Conservation (phyloP, 2,888 invertebrate species). For the Choreutis nemorana region DNA sequence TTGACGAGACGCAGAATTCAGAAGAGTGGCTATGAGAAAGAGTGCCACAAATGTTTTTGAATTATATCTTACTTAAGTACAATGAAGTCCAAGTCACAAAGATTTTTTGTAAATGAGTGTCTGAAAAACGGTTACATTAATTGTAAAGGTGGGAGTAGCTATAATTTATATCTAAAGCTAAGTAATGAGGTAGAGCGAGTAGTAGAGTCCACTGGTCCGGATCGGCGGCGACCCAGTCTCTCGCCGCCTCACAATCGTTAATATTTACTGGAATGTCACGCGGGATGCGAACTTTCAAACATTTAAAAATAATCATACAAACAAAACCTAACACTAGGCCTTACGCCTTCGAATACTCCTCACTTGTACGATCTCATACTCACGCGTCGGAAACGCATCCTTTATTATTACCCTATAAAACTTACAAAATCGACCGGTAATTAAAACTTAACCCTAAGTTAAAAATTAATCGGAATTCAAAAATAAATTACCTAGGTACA, state of each 20-base stretch:
- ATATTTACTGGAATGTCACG: slow-evolving; percentile 64
- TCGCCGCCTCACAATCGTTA: slow-evolving; percentile 34
- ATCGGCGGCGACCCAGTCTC: slow-evolving; percentile 20
- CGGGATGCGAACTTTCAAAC: slow-evolving; percentile 55
- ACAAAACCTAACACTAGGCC: slow-evolving; percentile 41
- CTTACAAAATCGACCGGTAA: slow-evolving; percentile 65
- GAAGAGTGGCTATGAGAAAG: too few relatives aligned
- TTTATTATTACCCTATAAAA: slow-evolving; percentile 58
- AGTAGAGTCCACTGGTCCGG: slow-evolving; percentile 21
- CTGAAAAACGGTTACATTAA: too few relatives aligned
- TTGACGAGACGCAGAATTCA: too few relatives aligned
- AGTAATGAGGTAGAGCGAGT: too few relatives aligned
- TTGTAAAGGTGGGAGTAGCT: too few relatives aligned
- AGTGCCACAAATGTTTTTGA: too few relatives aligned
- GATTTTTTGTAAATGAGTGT: too few relatives aligned
- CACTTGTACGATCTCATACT: slow-evolving; percentile 43
- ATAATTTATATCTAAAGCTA: too few relatives aligned
- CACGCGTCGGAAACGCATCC: slow-evolving; percentile 32
- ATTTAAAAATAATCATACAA: slow-evolving; percentile 42
- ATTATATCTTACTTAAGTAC: too few relatives aligned
- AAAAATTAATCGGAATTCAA: slow-evolving; percentile 68
- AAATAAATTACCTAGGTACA: slow-evolving; percentile 69
- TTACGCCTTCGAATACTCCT: neutral
- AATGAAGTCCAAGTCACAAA: too few relatives aligned
- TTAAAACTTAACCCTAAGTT: slow-evolving; percentile 60